Conservation (phyloP, 2,113 vertebrate genomes). For the cattle (Bos taurus) region DNA sequence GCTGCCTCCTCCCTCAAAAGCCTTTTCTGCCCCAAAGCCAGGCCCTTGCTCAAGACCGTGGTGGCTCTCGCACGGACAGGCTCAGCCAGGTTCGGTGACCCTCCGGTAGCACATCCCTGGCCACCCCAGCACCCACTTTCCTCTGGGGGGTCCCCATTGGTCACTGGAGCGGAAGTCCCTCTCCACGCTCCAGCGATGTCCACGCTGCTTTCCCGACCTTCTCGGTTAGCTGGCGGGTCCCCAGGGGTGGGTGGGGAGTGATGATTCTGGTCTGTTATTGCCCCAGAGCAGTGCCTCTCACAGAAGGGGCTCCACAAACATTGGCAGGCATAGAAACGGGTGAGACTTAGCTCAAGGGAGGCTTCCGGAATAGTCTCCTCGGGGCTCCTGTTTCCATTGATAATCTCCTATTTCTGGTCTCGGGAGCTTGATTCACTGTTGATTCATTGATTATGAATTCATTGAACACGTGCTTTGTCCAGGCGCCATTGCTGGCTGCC, state of each 20-base stretch:
- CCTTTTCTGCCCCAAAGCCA: not conserved
- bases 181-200: rapidly evolving
- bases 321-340: not conserved
- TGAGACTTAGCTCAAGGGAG: not conserved
- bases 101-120: rapidly evolving
- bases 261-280: rapidly evolving
- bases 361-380: too few relatives aligned
- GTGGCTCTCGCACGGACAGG: not conserved
- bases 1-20: not conserved
- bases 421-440: rapidly evolving
- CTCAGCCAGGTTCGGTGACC: not conserved
- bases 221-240: rapidly evolving
- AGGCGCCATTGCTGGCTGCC: rapidly evolving
- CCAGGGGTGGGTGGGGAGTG: rapidly evolving
- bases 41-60: not conserved
- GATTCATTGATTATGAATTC: not conserved
- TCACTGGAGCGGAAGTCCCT: not conserved
- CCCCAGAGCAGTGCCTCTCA: too few relatives aligned
- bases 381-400: rapidly evolving
- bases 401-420: not conserved
- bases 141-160: not conserved
- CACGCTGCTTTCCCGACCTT: not conserved
- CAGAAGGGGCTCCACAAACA: not conserved
- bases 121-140: rapidly evolving
- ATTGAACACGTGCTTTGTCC: rapidly evolving